Evolutionary conservation across 2,888 invertebrate species (phyloP).

Genomic region (Drosophila pegasa): DNA sequence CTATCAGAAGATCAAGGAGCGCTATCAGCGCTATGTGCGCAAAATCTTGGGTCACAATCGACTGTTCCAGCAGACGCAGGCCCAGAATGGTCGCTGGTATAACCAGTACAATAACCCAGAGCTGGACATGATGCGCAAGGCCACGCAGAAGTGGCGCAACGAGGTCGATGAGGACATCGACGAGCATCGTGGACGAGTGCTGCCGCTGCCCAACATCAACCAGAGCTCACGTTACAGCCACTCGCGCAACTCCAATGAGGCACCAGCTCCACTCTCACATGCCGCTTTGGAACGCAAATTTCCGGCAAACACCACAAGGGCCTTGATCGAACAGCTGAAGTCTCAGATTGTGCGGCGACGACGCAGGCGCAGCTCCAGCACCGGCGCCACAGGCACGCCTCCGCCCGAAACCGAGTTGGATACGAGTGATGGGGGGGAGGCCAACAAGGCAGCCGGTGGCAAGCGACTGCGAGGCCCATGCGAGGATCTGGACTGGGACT

Average conservation of each 20-base stretch:
- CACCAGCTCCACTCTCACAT: conserved; percentile 21
- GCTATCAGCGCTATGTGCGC: conserved; percentile 82
- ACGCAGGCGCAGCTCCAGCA: conserved; percentile 69
- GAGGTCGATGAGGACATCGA: conserved; percentile 45
- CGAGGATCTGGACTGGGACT: conserved; percentile 85
- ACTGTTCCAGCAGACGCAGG: conserved; percentile 44
- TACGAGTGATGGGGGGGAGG: conserved; percentile 62
- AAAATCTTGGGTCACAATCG: conserved; percentile 77
- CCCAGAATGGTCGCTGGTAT: conserved; percentile 74
- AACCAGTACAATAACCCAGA: conserved; percentile 75
- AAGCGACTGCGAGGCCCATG: conserved; percentile 87
- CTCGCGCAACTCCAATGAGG: conserved; percentile 41
- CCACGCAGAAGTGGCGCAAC: conserved; percentile 69
- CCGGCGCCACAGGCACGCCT: conserved; percentile 30
- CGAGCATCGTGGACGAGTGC: conserved; percentile 40
- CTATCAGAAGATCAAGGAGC: conserved; percentile 82
- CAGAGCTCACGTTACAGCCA: conserved; percentile 54
- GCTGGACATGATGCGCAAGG: conserved; percentile 62
- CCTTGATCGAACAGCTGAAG: conserved; percentile 79
- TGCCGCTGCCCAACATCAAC: conserved; percentile 74
- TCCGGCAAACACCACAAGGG: conserved; percentile 39
- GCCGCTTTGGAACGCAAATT: conserved; percentile 11
- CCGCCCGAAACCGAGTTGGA: conserved; percentile 68
- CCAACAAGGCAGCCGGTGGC: conserved; percentile 57
- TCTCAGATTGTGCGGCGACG: conserved; percentile 80